A percentile compares a stretch with the other conserved stretches of the same genome.
Evolutionary conservation across 2,888 invertebrate species (phyloP).

Genomic region (Morpho deidamia): DNA sequence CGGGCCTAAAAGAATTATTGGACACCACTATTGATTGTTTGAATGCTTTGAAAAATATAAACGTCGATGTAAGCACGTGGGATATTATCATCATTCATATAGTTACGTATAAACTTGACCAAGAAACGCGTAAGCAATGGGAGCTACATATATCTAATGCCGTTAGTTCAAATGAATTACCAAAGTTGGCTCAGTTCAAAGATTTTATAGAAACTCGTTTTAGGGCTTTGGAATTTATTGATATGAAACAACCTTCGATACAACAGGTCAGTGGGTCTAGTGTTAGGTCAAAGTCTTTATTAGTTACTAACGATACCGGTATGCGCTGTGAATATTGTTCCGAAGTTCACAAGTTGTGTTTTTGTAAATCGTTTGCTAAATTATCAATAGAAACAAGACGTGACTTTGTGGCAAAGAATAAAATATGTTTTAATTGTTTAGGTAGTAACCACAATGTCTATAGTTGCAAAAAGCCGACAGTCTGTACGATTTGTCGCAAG

Average conservation of each 20-base stretch:
- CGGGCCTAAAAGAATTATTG: conserved; percentile 27
- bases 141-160: background rate
- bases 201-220: background rate
- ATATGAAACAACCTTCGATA: background rate
- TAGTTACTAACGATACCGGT: no score
- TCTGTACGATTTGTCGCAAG: no score
- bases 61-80: background rate
- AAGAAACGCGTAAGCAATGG: background rate
- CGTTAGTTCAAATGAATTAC: background rate
- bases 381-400: no score
- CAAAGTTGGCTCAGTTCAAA: background rate
- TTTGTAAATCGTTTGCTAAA: no score
- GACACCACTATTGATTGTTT: conserved; percentile 30
- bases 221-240: background rate
- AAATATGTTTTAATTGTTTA: no score
- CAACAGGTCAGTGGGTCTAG: background rate
- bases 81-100: conserved; percentile 1
- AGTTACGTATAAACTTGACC: background rate
- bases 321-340: no score
- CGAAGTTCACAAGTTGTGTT: no score
- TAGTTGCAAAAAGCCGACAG: no score
- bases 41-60: conserved; percentile 3
- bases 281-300: background rate
- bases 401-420: no score
- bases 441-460: no score